Conservation (phyloP, 2,888 invertebrate species). For the Labia minor region DNA sequence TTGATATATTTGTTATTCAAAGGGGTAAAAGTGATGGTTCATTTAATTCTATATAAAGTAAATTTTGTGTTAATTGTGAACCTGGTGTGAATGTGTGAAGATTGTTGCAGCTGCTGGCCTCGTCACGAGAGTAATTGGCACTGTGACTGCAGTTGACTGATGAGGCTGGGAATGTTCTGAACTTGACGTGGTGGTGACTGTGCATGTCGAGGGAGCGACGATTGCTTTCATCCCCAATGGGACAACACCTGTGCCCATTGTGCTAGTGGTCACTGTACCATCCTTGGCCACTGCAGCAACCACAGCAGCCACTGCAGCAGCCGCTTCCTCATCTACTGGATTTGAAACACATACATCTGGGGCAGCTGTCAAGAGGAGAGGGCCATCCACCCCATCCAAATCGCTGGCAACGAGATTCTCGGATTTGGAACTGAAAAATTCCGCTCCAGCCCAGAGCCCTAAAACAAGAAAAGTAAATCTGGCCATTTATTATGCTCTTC, state of each 20-base stretch:
- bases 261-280: constrained; percentile 17
- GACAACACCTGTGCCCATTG: constrained; percentile 17
- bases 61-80: no score
- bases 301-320: neutral
- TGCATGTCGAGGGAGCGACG: neutral
- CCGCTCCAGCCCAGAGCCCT: constrained; percentile 34
- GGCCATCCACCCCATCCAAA: constrained; percentile 34
- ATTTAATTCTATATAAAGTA: no score
- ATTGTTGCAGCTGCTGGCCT: constrained; percentile 16
- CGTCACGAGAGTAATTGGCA: constrained; percentile 25
- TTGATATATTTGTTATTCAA: no score
- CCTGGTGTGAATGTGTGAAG: constrained; percentile 8
- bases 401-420: constrained; percentile 39
- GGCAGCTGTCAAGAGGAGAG: constrained; percentile 38
- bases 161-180: neutral
- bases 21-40: no score
- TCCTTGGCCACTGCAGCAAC: constrained; percentile 19
- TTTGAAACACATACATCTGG: constrained; percentile 41
- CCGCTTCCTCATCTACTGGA: constrained; percentile 25
- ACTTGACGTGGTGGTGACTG: neutral
- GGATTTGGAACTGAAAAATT: constrained; percentile 34
- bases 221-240: neutral
- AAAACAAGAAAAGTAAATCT: neutral
- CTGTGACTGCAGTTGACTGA: constrained; percentile 21
- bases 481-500: no score